A percentile compares a stretch with the other conserved stretches of the same genome.
Conservation (phyloP, 2,888 invertebrate genomes). For the Phlogophora meticulosa region DNA sequence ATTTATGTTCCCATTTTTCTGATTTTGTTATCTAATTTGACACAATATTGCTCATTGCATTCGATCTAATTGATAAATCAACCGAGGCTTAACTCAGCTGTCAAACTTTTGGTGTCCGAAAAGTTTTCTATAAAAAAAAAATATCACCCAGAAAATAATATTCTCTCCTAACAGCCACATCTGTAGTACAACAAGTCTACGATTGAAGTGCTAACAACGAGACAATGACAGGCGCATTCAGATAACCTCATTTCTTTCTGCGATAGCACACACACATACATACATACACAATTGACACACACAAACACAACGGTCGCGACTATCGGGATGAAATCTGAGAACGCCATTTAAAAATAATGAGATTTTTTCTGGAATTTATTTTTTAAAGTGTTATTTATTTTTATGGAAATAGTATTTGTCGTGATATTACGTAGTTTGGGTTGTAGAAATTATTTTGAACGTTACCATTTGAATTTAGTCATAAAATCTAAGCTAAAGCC, state of each 20-base stretch:
- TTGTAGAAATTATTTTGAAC: neutral
- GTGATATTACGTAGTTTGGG: neutral
- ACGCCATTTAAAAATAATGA: constrained; percentile 55
- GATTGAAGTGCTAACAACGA: constrained; percentile 76
- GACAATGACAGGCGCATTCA: constrained; percentile 88
- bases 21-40: too few species aligned
- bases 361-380: constrained; percentile 18
- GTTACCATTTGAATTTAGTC: neutral
- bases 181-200: constrained; percentile 65
- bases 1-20: too few species aligned
- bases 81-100: too few species aligned
- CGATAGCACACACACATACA: constrained; percentile 82
- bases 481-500: neutral
- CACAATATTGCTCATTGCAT: too few species aligned
- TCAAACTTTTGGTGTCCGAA: accelerated
- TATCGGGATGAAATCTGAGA: constrained; percentile 69
- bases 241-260: constrained; percentile 91
- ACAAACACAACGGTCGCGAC: constrained; percentile 57
- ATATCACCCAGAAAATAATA: too few species aligned
- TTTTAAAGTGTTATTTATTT: neutral
- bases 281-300: constrained; percentile 58
- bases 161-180: constrained; percentile 44
- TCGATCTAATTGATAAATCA: too few species aligned
- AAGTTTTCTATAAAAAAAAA: too few species aligned
- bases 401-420: neutral